These are phyloP conservation scores for Montipora capricornis DNA, from an alignment of 64 coral and sea anemone genomes.

Conservation along the genomic window DNA sequence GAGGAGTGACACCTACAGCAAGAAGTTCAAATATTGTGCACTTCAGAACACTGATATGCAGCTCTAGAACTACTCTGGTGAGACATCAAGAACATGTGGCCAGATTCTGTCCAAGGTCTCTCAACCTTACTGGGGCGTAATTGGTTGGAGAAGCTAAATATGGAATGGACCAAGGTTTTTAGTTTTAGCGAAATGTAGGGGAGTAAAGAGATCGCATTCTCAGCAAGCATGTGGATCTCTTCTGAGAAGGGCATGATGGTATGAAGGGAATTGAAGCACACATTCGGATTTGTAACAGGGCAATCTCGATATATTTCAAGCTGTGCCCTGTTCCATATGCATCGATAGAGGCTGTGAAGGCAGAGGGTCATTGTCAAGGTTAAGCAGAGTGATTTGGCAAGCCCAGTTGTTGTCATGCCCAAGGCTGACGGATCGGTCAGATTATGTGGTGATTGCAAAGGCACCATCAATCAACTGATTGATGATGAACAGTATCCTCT, in stretches of 20 bases:
- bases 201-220: background rate
- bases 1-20: background rate
- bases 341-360: background rate
- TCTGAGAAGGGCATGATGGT: too few species aligned
- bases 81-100: background rate
- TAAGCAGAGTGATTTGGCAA: slow-evolving; percentile 22
- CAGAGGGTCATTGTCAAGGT: background rate
- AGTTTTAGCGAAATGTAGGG: too few species aligned
- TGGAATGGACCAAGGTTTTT: too few species aligned
- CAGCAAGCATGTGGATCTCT: background rate
- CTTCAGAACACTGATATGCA: background rate
- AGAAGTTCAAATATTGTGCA: background rate
- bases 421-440: background rate
- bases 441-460: slow-evolving; percentile 25
- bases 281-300: too few species aligned
- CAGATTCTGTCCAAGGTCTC: background rate
- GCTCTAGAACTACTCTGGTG: slow-evolving; percentile 6
- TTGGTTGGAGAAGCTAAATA: background rate
- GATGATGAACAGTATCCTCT: slow-evolving; percentile 3
- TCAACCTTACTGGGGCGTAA: background rate
- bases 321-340: too few species aligned
- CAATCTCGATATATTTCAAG: too few species aligned
- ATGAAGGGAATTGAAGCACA: too few species aligned
- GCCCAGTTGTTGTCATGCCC: background rate
- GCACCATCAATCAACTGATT: background rate